Evolutionary conservation across 2,113 vertebrate genomes (phyloP).

Genomic region (Albula goreensis): DNA sequence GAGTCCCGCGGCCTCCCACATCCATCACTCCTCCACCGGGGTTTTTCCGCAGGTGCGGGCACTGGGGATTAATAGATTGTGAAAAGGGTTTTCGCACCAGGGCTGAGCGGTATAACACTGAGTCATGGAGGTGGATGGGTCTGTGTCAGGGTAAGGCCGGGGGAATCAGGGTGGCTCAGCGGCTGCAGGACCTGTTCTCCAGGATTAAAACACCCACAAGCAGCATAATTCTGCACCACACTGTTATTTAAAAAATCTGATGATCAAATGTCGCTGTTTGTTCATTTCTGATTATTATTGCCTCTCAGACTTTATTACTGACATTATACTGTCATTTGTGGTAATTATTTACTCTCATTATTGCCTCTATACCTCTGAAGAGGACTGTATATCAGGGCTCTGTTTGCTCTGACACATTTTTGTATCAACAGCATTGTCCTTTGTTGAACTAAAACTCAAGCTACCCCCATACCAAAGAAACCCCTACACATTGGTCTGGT

Average conservation of each 20-base stretch:
- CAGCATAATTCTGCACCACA: not conserved
- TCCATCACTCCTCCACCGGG: constrained; percentile 20
- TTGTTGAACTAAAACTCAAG: not conserved
- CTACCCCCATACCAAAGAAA: not conserved
- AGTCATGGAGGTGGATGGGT: not conserved
- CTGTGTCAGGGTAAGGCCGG: not conserved
- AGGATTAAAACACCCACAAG: not conserved
- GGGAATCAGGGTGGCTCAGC: not conserved
- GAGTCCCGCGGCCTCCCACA: constrained; percentile 13
- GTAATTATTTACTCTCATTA: not conserved
- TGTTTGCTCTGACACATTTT: not conserved
- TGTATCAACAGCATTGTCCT: not conserved
- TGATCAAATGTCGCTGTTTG: not conserved
- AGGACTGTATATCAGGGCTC: not conserved
- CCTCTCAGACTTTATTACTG: not conserved
- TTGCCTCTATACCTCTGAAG: not conserved
- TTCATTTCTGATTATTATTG: not conserved
- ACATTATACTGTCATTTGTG: not conserved
- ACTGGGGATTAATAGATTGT: not conserved
- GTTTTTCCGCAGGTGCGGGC: constrained; percentile 10
- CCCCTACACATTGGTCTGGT: not conserved
- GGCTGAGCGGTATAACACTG: not conserved
- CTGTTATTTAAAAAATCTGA: not conserved
- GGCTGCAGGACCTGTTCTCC: not conserved
- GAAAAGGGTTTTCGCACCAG: not conserved